Base-by-base conservation (phyloP, 1,140 invertebrate genomes). In the Lineus longissimus region DNA sequence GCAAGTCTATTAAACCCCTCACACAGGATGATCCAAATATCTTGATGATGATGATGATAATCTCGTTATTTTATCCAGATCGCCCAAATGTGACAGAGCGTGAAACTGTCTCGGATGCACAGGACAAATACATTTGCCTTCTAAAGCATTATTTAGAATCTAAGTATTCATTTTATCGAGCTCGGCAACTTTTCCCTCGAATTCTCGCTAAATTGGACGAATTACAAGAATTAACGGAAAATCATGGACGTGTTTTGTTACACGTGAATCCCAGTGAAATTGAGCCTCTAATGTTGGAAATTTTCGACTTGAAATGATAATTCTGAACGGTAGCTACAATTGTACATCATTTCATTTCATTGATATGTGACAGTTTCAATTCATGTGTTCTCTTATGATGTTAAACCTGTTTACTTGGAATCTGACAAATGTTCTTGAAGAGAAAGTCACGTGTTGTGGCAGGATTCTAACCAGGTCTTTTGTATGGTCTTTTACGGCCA, bases 51-150 rank as follows among this genome's bases (percentile, higher is more conserved):
- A 84, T 96, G 71, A 90, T 90, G 75, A 91, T 93, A 55, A 93
- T 97, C 67, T 86, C 91, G 45, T 82, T 97, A 7, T 97, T 97
- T 77, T 89, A 90, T 55, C 92, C 94, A 0, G 87, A 92, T 59
- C 83, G 93, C 54, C 83, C 88, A 0, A 86, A 88, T 69, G 87
- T 95, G 6, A 86, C 92, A 51, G 90, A 94, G 76, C 86, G 87
- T 30, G 90, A 94, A 75, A 88, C 91, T 25, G 63, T 80, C 6
- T 74, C 78, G 9, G 70, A 76, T 43, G 66, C 78, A 77, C 94
- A 96, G 84, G 91, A 94, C 81, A 91, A 91, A 9, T 96, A 96
- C 81, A 91, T 93, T 77, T 91, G 92, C 79, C 86, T 97, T 45
- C 84, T 96, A 4, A 85, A 91, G 73, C 86, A 93, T 63, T 96